Evolutionary conservation across 2,113 vertebrate genomes (phyloP).

Genomic region (Pedionomus torquatus): DNA sequence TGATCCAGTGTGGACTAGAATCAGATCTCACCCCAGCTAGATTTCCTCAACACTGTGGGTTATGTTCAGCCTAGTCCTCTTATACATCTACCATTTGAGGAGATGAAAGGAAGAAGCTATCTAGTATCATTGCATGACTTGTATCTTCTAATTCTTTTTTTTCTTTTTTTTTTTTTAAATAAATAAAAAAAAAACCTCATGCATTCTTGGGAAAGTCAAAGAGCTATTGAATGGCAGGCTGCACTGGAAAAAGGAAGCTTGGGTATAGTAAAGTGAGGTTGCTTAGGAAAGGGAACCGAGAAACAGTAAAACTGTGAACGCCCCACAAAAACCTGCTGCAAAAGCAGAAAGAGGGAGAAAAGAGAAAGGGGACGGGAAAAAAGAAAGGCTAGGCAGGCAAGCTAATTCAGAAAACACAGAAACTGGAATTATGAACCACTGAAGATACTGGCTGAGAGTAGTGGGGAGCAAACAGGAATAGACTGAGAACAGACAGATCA

Average conservation of each 20-base stretch:
- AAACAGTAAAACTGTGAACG: neutral
- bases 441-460: neutral
- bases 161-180: neutral
- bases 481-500: neutral
- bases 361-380: neutral
- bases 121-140: neutral
- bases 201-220: neutral
- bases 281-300: neutral
- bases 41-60: neutral
- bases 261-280: neutral
- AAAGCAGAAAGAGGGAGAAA: neutral
- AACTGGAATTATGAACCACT: neutral
- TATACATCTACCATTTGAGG: neutral
- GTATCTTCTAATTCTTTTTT: neutral
- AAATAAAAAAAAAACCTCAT: neutral
- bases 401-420: neutral
- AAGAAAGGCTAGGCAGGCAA: neutral
- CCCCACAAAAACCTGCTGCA: neutral
- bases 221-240: neutral
- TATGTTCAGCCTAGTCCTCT: neutral
- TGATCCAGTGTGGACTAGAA: neutral
- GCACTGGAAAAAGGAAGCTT: neutral
- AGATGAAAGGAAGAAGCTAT: neutral
- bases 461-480: neutral
- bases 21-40: neutral